phyloP scores from a whole-genome alignment of 2,888 invertebrate species.

The Crematogaster levior region DNA sequence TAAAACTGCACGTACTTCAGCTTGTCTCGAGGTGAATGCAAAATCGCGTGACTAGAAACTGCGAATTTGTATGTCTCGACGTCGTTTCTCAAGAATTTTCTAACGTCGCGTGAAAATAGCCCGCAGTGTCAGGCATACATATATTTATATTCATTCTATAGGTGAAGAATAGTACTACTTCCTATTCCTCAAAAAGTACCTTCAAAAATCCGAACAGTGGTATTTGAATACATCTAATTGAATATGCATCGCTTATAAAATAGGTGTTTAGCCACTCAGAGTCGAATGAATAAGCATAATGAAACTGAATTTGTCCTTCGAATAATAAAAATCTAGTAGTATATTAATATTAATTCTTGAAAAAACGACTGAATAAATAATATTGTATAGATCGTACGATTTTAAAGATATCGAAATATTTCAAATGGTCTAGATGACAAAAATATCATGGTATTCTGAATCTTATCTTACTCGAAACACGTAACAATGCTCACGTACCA shows the following conservation, averaged over 20 bases:
- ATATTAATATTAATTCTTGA: neutral
- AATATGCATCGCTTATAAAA: neutral
- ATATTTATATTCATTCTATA: constrained; percentile 16
- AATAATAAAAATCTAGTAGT: neutral
- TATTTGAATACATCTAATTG: neutral
- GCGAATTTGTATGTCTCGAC: constrained; percentile 37
- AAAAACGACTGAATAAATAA: neutral
- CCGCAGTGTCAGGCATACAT: neutral
- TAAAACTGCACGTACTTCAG: constrained; percentile 30
- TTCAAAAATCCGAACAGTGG: neutral
- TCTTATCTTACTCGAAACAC: constrained; percentile 5
- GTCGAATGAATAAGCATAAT: neutral
- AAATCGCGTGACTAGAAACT: constrained; percentile 62
- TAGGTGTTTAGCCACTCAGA: neutral
- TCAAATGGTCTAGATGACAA: neutral
- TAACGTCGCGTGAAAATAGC: constrained; percentile 18
- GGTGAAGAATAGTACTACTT: neutral
- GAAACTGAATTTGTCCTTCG: neutral
- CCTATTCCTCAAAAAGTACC: neutral
- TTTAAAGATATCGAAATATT: neutral
- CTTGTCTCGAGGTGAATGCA: constrained; percentile 45
- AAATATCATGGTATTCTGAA: constrained; percentile 10
- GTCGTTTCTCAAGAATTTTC: constrained; percentile 8
- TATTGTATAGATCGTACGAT: neutral
- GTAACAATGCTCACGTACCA: constrained; percentile 26